Evolutionary conservation across 2,113 vertebrate genomes (phyloP).

Genomic region (Motacilla tschutschensis): DNA sequence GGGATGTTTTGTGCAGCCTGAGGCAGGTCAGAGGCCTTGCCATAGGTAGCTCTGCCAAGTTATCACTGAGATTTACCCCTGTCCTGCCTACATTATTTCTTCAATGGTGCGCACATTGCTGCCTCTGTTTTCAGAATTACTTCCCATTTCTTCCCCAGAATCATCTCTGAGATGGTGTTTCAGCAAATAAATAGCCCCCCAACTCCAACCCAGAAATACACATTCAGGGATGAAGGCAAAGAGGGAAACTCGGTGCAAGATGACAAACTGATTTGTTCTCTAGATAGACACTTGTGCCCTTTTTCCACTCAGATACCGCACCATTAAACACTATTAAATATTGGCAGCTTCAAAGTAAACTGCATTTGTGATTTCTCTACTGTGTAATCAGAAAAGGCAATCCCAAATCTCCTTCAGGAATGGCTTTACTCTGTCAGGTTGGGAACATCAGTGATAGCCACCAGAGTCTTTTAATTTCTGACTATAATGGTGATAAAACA

Average conservation of each 20-base stretch:
- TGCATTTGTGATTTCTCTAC: neutral
- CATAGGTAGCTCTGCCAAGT: neutral
- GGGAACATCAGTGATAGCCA: neutral
- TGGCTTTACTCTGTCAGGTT: neutral
- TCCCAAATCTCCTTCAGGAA: neutral
- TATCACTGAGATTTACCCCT: neutral
- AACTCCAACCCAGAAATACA: neutral
- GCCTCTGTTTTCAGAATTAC: neutral
- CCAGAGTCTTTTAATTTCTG: neutral
- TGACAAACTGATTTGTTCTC: neutral
- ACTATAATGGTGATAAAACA: neutral
- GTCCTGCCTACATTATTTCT: neutral
- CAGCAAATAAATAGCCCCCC: neutral
- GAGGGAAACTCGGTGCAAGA: neutral
- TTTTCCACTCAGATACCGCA: neutral
- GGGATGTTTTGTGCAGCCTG: accelerated
- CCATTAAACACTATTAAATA: neutral
- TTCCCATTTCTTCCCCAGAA: neutral
- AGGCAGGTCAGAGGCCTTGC: neutral
- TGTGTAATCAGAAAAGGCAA: neutral
- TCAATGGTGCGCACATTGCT: accelerated
- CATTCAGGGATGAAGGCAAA: neutral
- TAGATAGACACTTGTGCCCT: neutral
- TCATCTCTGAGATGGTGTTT: neutral
- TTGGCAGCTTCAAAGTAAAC: neutral